Percentiles rank a stretch among this genome's conserved stretches.
Evolutionary conservation across 2,888 invertebrate genomes (phyloP).

Genomic region (Polymixis flavicincta): DNA sequence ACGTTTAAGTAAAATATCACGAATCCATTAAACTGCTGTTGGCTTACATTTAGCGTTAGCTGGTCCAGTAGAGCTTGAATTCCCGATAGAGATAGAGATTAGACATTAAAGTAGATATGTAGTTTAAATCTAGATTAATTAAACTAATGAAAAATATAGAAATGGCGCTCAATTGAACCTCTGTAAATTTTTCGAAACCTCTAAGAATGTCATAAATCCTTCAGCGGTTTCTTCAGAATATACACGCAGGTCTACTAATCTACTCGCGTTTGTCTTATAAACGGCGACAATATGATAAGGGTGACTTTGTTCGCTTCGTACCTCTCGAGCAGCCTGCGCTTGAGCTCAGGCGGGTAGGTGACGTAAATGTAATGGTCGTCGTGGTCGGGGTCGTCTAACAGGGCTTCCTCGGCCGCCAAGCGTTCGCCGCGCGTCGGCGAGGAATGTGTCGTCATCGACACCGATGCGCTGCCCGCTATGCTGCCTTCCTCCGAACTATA

Average conservation of each 20-base stretch:
- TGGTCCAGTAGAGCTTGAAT: slow-evolving; percentile 46
- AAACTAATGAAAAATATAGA: slow-evolving; percentile 1
- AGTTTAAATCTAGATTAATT: background rate
- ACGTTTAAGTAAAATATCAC: background rate
- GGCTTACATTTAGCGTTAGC: slow-evolving; percentile 35
- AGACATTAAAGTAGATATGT: slow-evolving; percentile 3
- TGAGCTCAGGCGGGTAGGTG: slow-evolving; percentile 96
- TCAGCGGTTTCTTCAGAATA: background rate
- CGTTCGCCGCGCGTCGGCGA: slow-evolving; percentile 91
- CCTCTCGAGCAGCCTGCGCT: slow-evolving; percentile 95
- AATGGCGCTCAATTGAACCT: background rate
- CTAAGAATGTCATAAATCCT: background rate
- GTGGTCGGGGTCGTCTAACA: slow-evolving; percentile 88
- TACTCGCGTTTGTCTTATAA: slow-evolving; percentile 82
- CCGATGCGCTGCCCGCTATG: slow-evolving; percentile 92
- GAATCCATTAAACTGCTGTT: slow-evolving; percentile 29
- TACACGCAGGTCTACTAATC: slow-evolving; percentile 63
- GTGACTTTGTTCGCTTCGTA: slow-evolving; percentile 87
- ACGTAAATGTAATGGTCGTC: slow-evolving; percentile 96
- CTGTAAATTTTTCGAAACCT: background rate
- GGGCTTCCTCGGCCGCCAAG: slow-evolving; percentile 82
- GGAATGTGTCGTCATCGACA: slow-evolving; percentile 92
- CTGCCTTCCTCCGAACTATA: slow-evolving; percentile 93
- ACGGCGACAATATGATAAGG: slow-evolving; percentile 83
- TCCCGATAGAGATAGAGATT: slow-evolving; percentile 8